Conservation (phyloP, 2,888 invertebrate genomes). For the Epinotia nisella region DNA sequence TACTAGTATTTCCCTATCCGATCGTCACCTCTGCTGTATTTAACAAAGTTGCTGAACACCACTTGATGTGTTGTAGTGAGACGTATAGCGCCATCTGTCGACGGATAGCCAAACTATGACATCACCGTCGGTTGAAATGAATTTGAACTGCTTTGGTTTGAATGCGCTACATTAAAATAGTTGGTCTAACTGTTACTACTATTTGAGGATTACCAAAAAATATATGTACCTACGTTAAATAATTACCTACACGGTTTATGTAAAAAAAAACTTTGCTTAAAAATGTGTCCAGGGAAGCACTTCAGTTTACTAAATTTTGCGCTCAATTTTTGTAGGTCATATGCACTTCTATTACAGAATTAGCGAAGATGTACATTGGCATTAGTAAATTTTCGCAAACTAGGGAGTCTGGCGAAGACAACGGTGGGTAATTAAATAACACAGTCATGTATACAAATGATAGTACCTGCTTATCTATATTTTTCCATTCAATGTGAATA, state of each 20-base stretch:
- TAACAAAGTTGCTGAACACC: neutral
- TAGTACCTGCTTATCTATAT: neutral
- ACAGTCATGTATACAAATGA: neutral
- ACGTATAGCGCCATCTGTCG: constrained; percentile 72
- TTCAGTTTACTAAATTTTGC: neutral
- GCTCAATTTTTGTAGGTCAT: too few relatives aligned
- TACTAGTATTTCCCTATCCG: neutral
- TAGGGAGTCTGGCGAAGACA: neutral
- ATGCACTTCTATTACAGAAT: neutral
- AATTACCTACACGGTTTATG: too few relatives aligned
- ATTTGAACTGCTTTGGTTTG: constrained; percentile 7
- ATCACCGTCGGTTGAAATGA: constrained; percentile 6
- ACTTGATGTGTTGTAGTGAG: constrained; percentile 18
- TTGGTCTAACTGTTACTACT: neutral
- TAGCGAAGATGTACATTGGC: neutral
- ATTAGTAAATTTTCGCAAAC: neutral
- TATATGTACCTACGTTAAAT: too few relatives aligned
- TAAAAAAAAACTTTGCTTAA: too few relatives aligned
- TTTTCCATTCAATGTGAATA: neutral
- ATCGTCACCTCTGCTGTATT: neutral
- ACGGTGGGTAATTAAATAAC: too few relatives aligned
- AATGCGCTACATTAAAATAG: neutral
- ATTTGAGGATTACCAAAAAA: too few relatives aligned
- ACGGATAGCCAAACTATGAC: constrained; percentile 68
- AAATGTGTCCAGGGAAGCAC: neutral